Evolutionary conservation across 2,888 invertebrate species (phyloP).

Genomic region (Nomada fucata): DNA sequence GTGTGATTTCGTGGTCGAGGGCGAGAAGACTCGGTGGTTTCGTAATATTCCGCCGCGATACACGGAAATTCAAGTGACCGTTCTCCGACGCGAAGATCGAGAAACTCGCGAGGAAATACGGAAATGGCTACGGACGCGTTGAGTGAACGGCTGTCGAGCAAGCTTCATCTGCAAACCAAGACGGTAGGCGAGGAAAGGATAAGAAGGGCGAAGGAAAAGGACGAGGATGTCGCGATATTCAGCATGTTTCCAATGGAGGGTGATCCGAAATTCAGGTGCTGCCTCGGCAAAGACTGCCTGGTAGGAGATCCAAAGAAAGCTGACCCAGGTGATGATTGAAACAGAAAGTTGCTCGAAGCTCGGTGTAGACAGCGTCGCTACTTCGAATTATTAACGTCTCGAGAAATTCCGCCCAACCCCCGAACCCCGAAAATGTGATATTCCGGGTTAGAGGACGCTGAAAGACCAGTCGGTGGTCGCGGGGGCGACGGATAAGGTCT

Average conservation of each 20-base stretch:
- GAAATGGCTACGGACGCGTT: conserved; percentile 91
- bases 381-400: too few species aligned
- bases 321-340: conserved; percentile 88
- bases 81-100: conserved; percentile 1
- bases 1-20: not conserved
- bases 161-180: conserved; percentile 90
- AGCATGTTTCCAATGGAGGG: conserved; percentile 93
- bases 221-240: conserved; percentile 94
- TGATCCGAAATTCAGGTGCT: conserved; percentile 91
- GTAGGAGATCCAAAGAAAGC: conserved; percentile 91
- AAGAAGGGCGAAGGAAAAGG: conserved; percentile 91
- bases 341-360: not conserved
- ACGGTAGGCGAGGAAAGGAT: conserved; percentile 94
- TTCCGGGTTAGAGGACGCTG: not conserved
- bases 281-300: conserved; percentile 90
- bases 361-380: too few species aligned
- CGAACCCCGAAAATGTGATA: too few species aligned
- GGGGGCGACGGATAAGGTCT: conserved; percentile 64
- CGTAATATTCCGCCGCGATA: too few species aligned
- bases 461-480: conserved; percentile 26
- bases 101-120: not conserved
- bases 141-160: conserved; percentile 89
- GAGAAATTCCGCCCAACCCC: too few species aligned
- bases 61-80: conserved; percentile 32
- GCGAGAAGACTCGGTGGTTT: too few species aligned